These are phyloP conservation scores for Hyperopisus bebe DNA, from an alignment of 2,113 vertebrate species.

Conservation along the genomic window DNA sequence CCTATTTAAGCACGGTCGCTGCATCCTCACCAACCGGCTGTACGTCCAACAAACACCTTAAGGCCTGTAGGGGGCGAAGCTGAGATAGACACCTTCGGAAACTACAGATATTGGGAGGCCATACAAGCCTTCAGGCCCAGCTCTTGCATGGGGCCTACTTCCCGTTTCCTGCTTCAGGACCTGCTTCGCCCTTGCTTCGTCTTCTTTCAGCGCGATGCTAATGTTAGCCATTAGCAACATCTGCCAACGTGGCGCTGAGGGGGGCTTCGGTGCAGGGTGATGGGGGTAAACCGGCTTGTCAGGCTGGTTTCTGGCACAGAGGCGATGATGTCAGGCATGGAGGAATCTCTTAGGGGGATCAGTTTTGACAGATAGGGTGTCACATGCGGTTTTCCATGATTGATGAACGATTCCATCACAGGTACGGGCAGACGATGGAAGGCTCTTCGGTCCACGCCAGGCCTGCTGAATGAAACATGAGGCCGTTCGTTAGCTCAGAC, in stretches of 20 bases:
- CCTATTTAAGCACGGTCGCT: not conserved
- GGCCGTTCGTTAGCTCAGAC: slow-evolving; percentile 59
- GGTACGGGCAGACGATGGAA: slow-evolving; percentile 39
- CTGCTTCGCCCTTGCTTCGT: not conserved
- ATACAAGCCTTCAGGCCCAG: not conserved
- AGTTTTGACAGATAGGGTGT: slow-evolving; percentile 69
- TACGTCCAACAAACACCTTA: slow-evolving; percentile 35
- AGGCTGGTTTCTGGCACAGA: slow-evolving; percentile 10
- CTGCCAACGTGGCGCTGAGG: no score
- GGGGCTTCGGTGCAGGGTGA: no score
- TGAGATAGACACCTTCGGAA: slow-evolving; percentile 26
- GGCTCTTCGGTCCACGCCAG: slow-evolving; percentile 44
- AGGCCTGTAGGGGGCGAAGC: slow-evolving; percentile 17
- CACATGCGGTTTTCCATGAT: slow-evolving; percentile 64
- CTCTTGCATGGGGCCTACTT: not conserved
- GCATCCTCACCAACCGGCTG: not conserved
- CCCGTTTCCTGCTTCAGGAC: not conserved
- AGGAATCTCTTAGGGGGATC: slow-evolving; percentile 60
- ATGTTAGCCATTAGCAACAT: not conserved
- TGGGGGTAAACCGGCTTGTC: not conserved
- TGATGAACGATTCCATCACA: slow-evolving; percentile 75
- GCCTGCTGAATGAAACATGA: slow-evolving; percentile 75
- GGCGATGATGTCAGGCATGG: slow-evolving; percentile 53
- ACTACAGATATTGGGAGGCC: slow-evolving; percentile 29
- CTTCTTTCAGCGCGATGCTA: not conserved